These are phyloP conservation scores for Embiotoca jacksoni DNA, from an alignment of 2,113 vertebrate genomes.

Conservation along the genomic window DNA sequence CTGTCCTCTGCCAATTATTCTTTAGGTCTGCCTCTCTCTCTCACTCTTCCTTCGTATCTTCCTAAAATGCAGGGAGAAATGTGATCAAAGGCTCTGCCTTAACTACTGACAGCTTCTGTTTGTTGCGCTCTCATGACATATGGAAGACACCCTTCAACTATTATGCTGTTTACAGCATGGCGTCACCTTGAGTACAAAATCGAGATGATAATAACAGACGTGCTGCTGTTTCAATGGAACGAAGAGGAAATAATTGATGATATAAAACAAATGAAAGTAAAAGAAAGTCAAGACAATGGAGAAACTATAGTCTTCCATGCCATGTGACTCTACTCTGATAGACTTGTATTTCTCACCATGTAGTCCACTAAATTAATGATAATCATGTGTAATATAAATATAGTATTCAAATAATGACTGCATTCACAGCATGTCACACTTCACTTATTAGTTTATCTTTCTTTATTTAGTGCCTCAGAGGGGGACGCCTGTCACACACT, in stretches of 20 bases:
- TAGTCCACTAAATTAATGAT: too few species aligned
- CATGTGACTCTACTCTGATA: too few species aligned
- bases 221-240: not conserved
- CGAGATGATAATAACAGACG: not conserved
- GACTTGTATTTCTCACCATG: too few species aligned
- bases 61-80: slow-evolving; percentile 26
- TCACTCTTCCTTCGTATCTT: slow-evolving; percentile 7
- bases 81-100: slow-evolving; percentile 56
- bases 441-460: too few species aligned
- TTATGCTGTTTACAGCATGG: slow-evolving; percentile 41
- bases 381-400: too few species aligned
- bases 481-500: too few species aligned
- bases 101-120: slow-evolving; percentile 26
- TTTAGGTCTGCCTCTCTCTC: not conserved
- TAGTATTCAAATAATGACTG: too few species aligned
- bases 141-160: slow-evolving; percentile 35
- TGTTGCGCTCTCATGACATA: slow-evolving; percentile 46
- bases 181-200: slow-evolving; percentile 24
- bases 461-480: too few species aligned
- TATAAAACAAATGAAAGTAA: not conserved
- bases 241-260: not conserved
- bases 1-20: slow-evolving; percentile 16
- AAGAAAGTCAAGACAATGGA: not conserved
- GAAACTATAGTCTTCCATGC: too few species aligned
- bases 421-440: too few species aligned